Evolutionary conservation across 2,888 invertebrate genomes (phyloP), one percentile per base, ranked within the genome.

Genomic region (Tetropium fuscum): DNA sequence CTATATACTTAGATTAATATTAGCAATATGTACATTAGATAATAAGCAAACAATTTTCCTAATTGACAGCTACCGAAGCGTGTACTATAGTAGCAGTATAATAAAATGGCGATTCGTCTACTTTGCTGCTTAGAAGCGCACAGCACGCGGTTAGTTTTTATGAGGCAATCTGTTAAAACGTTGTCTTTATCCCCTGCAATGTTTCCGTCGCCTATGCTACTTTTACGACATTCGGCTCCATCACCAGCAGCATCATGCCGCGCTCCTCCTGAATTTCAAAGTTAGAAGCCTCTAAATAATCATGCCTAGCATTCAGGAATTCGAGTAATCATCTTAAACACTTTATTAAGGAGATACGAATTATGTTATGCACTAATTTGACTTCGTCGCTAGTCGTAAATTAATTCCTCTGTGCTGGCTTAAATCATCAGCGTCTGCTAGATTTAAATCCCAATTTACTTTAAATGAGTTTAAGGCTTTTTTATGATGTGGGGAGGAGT

Each of bases 111-210:
- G n/a, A n/a, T n/a, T n/a, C n/a, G n/a, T n/a, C n/a, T n/a, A n/a
- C n/a, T n/a, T n/a, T 15, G 16, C 44, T 27, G 27, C 8, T 15
- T 44, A 16, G 44, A 38, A 62, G 53, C 51, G 59, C 48, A 41
- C 15, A 27, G 44, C 44, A 44, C 44, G 30, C 27, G 59, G 49
- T 61, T 61, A 51, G 34, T 38, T 60, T 66, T 66, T 64, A 64
- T 58, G 59, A 59, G 55, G 16, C 66, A 64, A 61, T 66, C 60
- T 64, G 59, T 66, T 63, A 58, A 64, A 63, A 60, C 63, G 58
- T 44, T 55, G 61, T 64, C 63, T 58, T 60, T 56, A 63, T 66
- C 58, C 61, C 27, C 45, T 22, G 51, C 25, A 30, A 11, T 13
- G 27, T 6, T 18, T 15, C n/a, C 40, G 30, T 30, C 40, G 51